Evolutionary conservation across 2,797 vertebrate genomes (phyloP).

Genomic region (Pyrocephalus nanus): DNA sequence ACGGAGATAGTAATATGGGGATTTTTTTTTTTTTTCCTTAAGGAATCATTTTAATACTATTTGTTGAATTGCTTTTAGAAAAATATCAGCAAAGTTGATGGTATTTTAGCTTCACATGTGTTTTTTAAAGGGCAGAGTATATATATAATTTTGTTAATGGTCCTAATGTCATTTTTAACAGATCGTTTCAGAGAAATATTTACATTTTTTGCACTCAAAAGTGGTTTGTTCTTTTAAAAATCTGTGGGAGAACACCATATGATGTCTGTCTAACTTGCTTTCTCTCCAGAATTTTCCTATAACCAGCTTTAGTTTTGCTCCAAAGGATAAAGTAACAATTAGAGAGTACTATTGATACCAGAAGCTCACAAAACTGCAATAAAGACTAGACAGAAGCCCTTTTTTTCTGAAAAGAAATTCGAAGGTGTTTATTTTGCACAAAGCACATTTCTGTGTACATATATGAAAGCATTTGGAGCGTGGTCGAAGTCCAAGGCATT

Average conservation of each 20-base stretch:
- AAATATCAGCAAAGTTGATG: not conserved
- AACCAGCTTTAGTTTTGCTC: not conserved
- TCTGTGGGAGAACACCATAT: not conserved
- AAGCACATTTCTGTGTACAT: not conserved
- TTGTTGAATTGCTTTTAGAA: not conserved
- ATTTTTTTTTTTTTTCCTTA: not conserved
- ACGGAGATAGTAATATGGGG: not conserved
- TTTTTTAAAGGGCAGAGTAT: not conserved
- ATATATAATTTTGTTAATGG: not conserved
- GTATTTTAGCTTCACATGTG: not conserved
- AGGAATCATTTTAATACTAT: not conserved
- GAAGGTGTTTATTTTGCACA: not conserved
- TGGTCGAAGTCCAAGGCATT: no score
- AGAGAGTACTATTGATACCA: not conserved
- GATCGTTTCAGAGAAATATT: not conserved
- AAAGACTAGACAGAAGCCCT: not conserved
- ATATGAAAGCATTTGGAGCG: not conserved
- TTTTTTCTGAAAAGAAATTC: not conserved
- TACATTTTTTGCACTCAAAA: not conserved
- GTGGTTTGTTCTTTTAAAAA: conserved; percentile 16
- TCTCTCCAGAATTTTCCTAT: not conserved
- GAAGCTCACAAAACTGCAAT: not conserved
- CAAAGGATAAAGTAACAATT: not conserved
- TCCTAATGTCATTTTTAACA: not conserved
- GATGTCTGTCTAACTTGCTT: not conserved